Conservation (phyloP, 2,888 invertebrate species). For the Yponomeuta plumbellus region DNA sequence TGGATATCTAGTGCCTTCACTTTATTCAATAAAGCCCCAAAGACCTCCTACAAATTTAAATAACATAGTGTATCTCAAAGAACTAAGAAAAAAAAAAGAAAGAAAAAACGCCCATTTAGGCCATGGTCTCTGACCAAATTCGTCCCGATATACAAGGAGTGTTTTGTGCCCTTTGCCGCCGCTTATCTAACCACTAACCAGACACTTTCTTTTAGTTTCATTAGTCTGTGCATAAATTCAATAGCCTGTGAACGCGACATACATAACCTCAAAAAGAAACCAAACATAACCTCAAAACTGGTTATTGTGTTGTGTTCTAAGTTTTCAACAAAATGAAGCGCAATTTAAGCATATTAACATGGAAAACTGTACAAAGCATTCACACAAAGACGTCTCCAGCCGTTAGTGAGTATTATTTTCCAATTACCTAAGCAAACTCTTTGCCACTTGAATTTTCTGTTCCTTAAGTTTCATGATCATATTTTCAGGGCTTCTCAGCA, state of each 20-base stretch:
- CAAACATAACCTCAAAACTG: neutral
- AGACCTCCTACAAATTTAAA: no score
- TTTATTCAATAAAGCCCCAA: no score
- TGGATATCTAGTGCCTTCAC: no score
- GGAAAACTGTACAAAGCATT: conserved; percentile 5
- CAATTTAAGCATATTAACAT: conserved; percentile 13
- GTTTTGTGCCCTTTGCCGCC: no score
- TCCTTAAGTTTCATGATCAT: neutral
- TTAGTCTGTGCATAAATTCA: neutral
- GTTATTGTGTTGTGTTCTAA: neutral
- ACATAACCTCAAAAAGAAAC: conserved; percentile 4
- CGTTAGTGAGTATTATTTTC: neutral
- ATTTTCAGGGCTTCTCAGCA: conserved; percentile 63
- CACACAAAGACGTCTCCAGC: neutral
- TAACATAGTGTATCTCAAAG: no score
- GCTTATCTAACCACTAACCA: no score
- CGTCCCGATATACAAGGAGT: no score
- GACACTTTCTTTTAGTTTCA: neutral
- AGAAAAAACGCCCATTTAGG: no score
- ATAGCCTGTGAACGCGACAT: neutral
- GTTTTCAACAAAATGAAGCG: conserved; percentile 13
- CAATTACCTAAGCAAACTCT: neutral
- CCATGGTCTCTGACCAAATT: no score
- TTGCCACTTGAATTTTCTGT: neutral
- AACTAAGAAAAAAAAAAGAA: no score